Base-by-base conservation (phyloP, 2,797 vertebrate genomes). In the Lepus townsendii region DNA sequence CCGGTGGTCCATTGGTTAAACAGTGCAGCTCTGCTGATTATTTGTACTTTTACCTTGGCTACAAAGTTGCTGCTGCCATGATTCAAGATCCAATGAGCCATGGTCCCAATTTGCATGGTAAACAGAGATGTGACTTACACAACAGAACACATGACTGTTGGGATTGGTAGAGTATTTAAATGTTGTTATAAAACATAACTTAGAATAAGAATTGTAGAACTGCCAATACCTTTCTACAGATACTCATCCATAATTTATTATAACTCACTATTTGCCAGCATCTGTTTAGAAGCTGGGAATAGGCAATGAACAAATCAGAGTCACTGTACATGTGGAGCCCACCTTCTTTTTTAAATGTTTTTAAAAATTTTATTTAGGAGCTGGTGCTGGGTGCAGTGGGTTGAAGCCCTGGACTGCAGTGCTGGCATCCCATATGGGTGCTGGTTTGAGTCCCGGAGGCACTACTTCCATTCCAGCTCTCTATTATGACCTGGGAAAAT, bases 121-220 rank as follows among this genome's bases (percentile, higher is more conserved):
- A 76, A 79, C 88, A 47, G 60, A 73, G 54, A 80, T 47, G 38
- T 54, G 6, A 63, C 68, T 84, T 13, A 35, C 35, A 35, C 35
- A 35, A 42, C 17, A 57, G 17, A 3, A 57, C 54, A 65, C 17
- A 27, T 52, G 72, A 47, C 17, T 47, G 84, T 83, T n/a, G 38
- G 16, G 69, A 84, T 52, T 89, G 62, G 24, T 94, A 32, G 30
- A 94, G 54, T 54, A 69, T 38, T 92, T 57, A 69, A 79, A 69
- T 72, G 16, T 62, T 83, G 3, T 52, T 52, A 83, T 32, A 50
- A 68, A 75, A 65, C 14, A 54, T 42, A 85, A 57, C 77, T 88
- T 47, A 94, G 38, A 77, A 17, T 38, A 66, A 83, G 2, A 50
- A 3, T 79, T 79, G 0, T 66, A 78, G 72, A 79, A 88, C 75